Percentiles rank a stretch among this genome's conserved stretches.
Evolutionary conservation across 2,797 vertebrate genomes (phyloP).

Genomic region (Sitta carolinensis): DNA sequence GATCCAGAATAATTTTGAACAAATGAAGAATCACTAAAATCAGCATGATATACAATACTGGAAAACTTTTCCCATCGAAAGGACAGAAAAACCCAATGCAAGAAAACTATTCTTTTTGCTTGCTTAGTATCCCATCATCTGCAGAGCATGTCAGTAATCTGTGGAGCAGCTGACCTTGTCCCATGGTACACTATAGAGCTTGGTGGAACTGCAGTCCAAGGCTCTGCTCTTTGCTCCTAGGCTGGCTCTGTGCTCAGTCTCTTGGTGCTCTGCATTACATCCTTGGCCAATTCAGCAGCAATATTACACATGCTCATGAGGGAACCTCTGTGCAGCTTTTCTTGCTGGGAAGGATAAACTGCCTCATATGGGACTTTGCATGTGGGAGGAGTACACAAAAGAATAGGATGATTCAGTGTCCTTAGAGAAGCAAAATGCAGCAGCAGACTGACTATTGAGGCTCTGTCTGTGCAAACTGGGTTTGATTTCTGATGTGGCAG

Average conservation of each 20-base stretch:
- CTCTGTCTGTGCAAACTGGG: not conserved
- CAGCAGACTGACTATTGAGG: not conserved
- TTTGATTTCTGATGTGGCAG: not conserved
- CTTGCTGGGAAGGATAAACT: not conserved
- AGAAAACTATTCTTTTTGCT: not conserved
- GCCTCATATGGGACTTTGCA: constrained; percentile 19
- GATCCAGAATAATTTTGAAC: not conserved
- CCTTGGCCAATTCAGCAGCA: constrained; percentile 29
- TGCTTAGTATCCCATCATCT: not conserved
- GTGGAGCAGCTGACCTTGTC: not conserved
- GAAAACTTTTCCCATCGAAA: not conserved
- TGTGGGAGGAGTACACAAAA: constrained; percentile 44
- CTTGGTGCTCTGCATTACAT: not conserved
- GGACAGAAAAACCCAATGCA: not conserved
- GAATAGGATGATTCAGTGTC: constrained; percentile 35
- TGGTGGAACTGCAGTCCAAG: not conserved
- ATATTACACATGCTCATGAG: not conserved
- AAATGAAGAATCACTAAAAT: not conserved
- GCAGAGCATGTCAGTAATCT: not conserved
- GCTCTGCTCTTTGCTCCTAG: constrained; percentile 1
- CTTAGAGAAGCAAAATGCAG: constrained; percentile 11
- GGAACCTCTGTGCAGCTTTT: not conserved
- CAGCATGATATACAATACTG: not conserved
- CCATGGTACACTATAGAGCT: not conserved
- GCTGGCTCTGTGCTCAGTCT: not conserved